Base-by-base conservation (phyloP, 1,140 invertebrate species). In the Sipha flava region DNA sequence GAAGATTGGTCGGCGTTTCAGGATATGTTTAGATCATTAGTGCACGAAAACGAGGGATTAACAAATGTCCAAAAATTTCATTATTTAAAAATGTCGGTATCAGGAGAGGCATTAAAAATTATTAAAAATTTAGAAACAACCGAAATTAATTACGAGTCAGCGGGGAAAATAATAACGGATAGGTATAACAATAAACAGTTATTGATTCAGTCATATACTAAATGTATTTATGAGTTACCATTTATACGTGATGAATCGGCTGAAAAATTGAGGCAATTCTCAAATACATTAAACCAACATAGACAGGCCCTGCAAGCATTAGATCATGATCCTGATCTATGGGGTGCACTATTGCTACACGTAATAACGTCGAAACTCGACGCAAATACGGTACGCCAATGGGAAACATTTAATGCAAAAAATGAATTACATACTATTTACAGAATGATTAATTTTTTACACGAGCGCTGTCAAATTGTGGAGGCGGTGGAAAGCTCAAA, bases 61-160 rank as follows among this genome's bases (percentile, higher is more conserved):
- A 29, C 43, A 5, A 77, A 77, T 14, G 47, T 77, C 18, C 49
- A 77, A 52, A 21, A 77, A n/a, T 52, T 77, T 49, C 34, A 77
- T 37, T 34, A 77, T 54, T 26, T 75, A 37, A 54, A 31, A 49
- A 21, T 29, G 2, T 23, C 43, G 14, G 23, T 75, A 34, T 29
- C 47, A 7, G 72, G 26, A 4, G 29, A 54, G 23, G 47, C 47
- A 12, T 26, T 16, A 10, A 29, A 18, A 34, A 14, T 75, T 21
- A 47, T 54, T 14, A 43, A 54, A 21, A 49, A 75, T 52, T 75
- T 47, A 21, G 31, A 75, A 34, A 47, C 47, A 16, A 29, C 43
- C 14, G 31, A 54, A 7, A 18, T 29, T 6, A 37, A 26, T 57
- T 77, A 77, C n/a, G 3, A 16, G 6, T 9, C 0, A 3, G 73